phyloP scores from a whole-genome alignment of 2,113 vertebrate genomes.

The Mesocricetus auratus region DNA sequence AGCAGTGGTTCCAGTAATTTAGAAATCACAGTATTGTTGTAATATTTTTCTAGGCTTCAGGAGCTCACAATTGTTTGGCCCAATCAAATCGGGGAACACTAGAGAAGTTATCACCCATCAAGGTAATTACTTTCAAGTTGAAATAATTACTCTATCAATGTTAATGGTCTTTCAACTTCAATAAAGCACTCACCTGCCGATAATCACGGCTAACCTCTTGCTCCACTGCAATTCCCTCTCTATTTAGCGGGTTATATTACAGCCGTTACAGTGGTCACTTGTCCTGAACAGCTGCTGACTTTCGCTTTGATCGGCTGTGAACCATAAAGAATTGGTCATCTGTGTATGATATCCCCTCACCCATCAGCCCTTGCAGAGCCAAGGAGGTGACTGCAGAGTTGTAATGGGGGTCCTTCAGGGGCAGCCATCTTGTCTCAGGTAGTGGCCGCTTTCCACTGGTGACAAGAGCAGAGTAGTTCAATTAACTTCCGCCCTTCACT shows the following conservation, averaged over 20 bases:
- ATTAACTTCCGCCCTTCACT: slow-evolving; percentile 85
- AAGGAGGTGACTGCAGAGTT: slow-evolving; percentile 83
- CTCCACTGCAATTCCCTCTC: slow-evolving; percentile 92
- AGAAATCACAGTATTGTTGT: slow-evolving; percentile 88
- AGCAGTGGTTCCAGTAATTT: slow-evolving; percentile 88
- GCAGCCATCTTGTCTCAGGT: slow-evolving; percentile 86
- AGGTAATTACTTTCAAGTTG: slow-evolving; percentile 95
- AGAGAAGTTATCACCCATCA: slow-evolving; percentile 93
- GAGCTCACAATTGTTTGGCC: slow-evolving; percentile 89
- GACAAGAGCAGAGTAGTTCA: slow-evolving; percentile 78
- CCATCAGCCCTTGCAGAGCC: slow-evolving; percentile 89
- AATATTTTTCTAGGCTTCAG: slow-evolving; percentile 91
- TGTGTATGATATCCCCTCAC: slow-evolving; percentile 90
- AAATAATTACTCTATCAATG: slow-evolving; percentile 97
- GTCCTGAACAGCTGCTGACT: slow-evolving; percentile 94
- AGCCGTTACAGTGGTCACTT: slow-evolving; percentile 93
- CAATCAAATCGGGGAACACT: slow-evolving; percentile 89
- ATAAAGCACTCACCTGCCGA: slow-evolving; percentile 95
- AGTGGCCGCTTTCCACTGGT: slow-evolving; percentile 79
- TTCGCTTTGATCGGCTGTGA: slow-evolving; percentile 91
- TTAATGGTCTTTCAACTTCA: slow-evolving; percentile 96
- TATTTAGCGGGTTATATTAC: slow-evolving; percentile 93
- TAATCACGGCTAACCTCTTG: slow-evolving; percentile 92
- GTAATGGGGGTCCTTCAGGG: slow-evolving; percentile 78
- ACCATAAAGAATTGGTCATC: slow-evolving; percentile 92